Conservation (phyloP, 2,113 vertebrate species). For the Pholis gunnellus region DNA sequence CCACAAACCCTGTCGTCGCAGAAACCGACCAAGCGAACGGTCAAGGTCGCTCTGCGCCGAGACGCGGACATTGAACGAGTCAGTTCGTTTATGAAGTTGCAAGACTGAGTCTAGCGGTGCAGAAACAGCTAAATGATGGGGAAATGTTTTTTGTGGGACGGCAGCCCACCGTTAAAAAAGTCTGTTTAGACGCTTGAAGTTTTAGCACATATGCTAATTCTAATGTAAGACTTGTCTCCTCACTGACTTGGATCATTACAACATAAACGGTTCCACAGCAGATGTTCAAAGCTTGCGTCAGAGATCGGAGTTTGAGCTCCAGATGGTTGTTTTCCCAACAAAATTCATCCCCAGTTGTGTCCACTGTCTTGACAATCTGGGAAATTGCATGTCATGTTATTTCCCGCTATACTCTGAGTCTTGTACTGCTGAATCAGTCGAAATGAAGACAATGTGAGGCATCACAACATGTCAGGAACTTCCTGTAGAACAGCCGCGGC, state of each 20-base stretch:
- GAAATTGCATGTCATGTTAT: conserved; percentile 60
- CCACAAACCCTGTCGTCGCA: conserved; percentile 39
- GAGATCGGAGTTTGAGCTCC: conserved; percentile 49
- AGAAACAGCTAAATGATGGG: conserved; percentile 23
- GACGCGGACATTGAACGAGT: neutral
- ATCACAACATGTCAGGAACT: conserved; percentile 62
- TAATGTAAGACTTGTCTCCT: conserved; percentile 16
- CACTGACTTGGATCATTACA: conserved; percentile 23
- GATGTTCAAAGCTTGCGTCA: conserved; percentile 40
- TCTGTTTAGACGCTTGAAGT: neutral
- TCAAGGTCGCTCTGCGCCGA: conserved; percentile 61
- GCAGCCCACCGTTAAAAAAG: conserved; percentile 10
- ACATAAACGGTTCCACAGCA: conserved; percentile 30
- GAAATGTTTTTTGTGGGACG: conserved; percentile 25
- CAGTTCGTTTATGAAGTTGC: conserved; percentile 22
- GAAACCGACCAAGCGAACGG: conserved; percentile 33
- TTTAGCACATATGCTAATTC: conserved; percentile 19
- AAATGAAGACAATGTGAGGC: conserved; percentile 39
- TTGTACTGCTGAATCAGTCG: conserved; percentile 42
- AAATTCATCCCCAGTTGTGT: conserved; percentile 20
- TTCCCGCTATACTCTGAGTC: neutral
- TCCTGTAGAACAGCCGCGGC: conserved; percentile 42
- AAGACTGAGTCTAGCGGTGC: conserved; percentile 32
- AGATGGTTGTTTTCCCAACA: conserved; percentile 42
- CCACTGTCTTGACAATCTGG: conserved; percentile 30